Conservation (phyloP, 2,888 invertebrate genomes). For the Trachelus tabidus region DNA sequence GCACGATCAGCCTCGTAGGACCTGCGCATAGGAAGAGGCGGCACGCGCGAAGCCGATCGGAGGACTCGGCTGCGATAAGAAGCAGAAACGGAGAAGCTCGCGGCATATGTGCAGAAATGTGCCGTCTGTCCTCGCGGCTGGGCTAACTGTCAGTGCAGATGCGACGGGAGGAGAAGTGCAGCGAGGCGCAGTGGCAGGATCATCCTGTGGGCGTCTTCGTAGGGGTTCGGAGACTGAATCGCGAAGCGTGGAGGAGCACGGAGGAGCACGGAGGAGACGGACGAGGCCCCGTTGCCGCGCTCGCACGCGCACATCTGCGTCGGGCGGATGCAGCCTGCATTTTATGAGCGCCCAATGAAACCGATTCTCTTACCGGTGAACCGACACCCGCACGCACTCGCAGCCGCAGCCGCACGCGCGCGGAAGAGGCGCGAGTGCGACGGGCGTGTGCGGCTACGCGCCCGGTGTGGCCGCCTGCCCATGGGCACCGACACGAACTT, state of each 20-base stretch:
- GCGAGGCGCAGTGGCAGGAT: neutral
- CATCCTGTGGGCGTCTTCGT: neutral
- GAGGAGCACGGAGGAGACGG: slow-evolving; percentile 22
- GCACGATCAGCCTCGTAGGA: too few species aligned
- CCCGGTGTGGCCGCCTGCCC: slow-evolving; percentile 27
- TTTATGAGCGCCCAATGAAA: slow-evolving; percentile 61
- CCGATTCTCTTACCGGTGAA: slow-evolving; percentile 55
- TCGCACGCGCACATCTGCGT: slow-evolving; percentile 57
- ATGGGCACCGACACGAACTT: slow-evolving; percentile 25
- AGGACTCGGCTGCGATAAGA: too few species aligned
- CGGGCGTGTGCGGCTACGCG: slow-evolving; percentile 10
- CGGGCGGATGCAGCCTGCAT: slow-evolving; percentile 63
- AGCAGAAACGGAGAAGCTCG: too few species aligned
- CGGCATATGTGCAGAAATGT: too few species aligned
- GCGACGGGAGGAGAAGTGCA: neutral
- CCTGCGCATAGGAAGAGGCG: too few species aligned
- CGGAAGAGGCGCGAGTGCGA: slow-evolving; percentile 11
- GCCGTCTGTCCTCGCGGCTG: too few species aligned
- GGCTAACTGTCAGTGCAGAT: too few species aligned
- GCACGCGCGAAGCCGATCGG: too few species aligned
- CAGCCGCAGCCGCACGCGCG: slow-evolving; percentile 6
- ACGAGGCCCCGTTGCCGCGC: slow-evolving; percentile 6
- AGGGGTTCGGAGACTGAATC: neutral
- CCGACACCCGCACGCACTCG: slow-evolving; percentile 37
- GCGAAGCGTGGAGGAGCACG: slow-evolving; percentile 19